Conservation (phyloP, 1,140 invertebrate species). For the Drosophila neocordata region DNA sequence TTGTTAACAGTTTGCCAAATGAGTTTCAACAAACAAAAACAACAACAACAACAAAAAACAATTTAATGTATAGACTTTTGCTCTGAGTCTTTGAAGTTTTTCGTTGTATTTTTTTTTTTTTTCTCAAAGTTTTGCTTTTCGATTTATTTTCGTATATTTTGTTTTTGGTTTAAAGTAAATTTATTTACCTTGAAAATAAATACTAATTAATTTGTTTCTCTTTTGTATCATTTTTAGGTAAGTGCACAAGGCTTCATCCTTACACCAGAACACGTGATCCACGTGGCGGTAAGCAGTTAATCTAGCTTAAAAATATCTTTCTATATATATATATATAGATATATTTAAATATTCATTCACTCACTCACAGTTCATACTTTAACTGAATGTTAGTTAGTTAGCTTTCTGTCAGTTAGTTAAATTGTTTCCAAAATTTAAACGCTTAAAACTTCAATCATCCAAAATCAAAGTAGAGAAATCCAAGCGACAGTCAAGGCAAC, state of each 20-base stretch:
- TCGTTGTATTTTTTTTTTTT: neutral
- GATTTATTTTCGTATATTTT: neutral
- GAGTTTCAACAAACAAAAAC: neutral
- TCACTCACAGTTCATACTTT: neutral
- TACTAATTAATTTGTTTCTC: conserved; percentile 10
- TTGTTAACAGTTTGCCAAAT: conserved; percentile 48
- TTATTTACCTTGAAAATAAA: neutral
- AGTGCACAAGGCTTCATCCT: conserved; percentile 63
- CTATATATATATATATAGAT: conserved; percentile 6
- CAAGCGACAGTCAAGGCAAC: no score
- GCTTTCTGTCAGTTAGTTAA: neutral
- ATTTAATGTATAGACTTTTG: conserved; percentile 10
- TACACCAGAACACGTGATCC: conserved; percentile 59
- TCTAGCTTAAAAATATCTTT: conserved; percentile 13
- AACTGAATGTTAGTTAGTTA: neutral
- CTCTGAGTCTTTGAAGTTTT: conserved; percentile 10
- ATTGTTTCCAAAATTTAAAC: neutral
- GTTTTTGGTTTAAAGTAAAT: neutral
- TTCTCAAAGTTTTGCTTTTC: neutral
- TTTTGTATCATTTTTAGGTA: conserved; percentile 50
- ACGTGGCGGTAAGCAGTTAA: conserved; percentile 69
- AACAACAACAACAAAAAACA: neutral
- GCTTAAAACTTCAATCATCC: no score
- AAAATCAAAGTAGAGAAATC: no score
- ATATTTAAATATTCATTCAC: neutral